Conservation (phyloP, 2,113 vertebrate genomes). For the Apaloderma vittatum region DNA sequence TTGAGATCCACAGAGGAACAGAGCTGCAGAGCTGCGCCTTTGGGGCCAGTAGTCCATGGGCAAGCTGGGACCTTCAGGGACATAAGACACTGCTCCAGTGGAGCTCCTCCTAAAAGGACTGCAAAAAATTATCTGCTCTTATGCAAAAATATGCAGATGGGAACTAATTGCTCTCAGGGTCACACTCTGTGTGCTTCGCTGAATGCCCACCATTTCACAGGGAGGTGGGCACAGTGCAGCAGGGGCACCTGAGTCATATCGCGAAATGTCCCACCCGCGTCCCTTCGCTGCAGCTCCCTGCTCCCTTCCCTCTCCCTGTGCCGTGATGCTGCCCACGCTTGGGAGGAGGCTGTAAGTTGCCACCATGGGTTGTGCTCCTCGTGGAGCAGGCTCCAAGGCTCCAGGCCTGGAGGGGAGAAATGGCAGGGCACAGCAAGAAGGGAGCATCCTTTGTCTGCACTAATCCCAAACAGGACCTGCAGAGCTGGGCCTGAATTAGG, state of each 20-base stretch:
- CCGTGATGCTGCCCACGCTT: not conserved
- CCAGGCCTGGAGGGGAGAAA: not conserved
- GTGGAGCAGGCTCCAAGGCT: not conserved
- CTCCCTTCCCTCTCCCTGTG: not conserved
- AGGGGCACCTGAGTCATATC: not conserved
- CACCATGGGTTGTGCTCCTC: not conserved
- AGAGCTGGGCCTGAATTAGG: not conserved
- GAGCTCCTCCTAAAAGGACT: not conserved
- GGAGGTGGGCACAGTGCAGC: fast-evolving
- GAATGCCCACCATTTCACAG: not conserved
- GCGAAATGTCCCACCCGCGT: not conserved
- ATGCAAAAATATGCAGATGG: not conserved
- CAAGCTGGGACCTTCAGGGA: not conserved
- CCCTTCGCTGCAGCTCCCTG: not conserved
- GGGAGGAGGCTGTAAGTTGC: not conserved
- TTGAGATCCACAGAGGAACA: not conserved
- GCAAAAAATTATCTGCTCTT: not conserved
- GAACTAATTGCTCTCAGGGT: not conserved
- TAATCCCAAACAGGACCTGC: not conserved
- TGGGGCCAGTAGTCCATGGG: not conserved
- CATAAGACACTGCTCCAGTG: not conserved
- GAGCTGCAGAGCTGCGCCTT: not conserved
- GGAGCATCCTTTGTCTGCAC: not conserved
- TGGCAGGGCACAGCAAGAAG: not conserved
- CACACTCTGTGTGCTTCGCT: not conserved